phyloP scores from a whole-genome alignment of 2,797 vertebrate species.

The Mionectes olivaceus region DNA sequence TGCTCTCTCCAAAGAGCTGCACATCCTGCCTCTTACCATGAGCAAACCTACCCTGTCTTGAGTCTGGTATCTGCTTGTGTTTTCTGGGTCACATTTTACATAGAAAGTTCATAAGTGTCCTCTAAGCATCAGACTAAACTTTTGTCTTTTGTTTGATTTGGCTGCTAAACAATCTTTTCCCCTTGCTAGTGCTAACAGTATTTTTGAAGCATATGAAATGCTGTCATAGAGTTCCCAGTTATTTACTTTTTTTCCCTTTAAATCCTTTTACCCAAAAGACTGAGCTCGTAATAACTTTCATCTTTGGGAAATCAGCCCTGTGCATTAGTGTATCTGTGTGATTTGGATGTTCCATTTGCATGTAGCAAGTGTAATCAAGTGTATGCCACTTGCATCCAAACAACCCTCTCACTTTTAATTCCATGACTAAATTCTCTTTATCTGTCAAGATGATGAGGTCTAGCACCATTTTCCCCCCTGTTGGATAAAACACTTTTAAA shows the following conservation, averaged over 20 bases:
- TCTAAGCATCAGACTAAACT: neutral
- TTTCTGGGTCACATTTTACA: neutral
- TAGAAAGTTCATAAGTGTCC: neutral
- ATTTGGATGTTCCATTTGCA: neutral
- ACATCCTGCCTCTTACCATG: neutral
- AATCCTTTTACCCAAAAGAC: neutral
- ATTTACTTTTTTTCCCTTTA: neutral
- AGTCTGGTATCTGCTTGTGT: neutral
- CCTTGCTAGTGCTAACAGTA: neutral
- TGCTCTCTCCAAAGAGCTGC: neutral
- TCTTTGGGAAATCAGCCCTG: neutral
- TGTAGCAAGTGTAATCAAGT: conserved; percentile 3
- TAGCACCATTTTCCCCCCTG: neutral
- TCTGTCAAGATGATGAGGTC: neutral
- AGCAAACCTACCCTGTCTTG: neutral
- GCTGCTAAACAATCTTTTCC: neutral
- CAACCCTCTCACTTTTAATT: conserved; percentile 7
- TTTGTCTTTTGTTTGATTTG: neutral
- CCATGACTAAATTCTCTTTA: neutral
- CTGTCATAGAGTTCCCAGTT: neutral
- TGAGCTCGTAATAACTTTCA: neutral
- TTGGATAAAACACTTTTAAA: neutral
- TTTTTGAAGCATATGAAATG: neutral
- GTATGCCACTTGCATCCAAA: conserved; percentile 1
- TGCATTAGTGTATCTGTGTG: neutral